These are phyloP conservation scores for Phylloscopus trochiloides DNA, from an alignment of 2,113 vertebrate genomes.

Conservation along the genomic window DNA sequence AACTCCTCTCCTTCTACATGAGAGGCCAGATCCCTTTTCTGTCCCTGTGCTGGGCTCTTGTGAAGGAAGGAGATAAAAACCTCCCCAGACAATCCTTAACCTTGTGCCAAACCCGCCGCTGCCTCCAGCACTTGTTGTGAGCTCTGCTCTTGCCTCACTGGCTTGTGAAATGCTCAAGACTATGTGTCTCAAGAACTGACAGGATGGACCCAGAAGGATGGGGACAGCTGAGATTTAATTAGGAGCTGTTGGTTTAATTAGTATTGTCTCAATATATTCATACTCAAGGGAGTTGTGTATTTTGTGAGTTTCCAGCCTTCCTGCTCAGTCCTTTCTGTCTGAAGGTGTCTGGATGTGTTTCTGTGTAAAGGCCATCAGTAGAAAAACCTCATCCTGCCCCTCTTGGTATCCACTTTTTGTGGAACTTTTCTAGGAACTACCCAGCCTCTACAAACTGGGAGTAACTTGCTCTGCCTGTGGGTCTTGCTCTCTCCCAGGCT, in stretches of 20 bases:
- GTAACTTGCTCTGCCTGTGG: not conserved
- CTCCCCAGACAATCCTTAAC: not conserved
- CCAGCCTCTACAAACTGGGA: not conserved
- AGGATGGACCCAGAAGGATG: not conserved
- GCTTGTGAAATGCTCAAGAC: not conserved
- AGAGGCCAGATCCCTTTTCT: not conserved
- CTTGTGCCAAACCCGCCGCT: fast-evolving
- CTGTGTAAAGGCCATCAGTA: not conserved
- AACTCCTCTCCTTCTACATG: not conserved
- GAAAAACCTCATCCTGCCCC: not conserved
- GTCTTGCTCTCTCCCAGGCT: not conserved
- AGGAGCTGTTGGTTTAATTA: conserved; percentile 51
- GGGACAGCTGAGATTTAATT: conserved; percentile 41
- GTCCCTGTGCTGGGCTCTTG: not conserved
- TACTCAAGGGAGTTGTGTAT: not conserved
- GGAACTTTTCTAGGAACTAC: not conserved
- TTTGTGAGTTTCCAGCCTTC: not conserved
- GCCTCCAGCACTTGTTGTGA: not conserved
- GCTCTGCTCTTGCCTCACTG: not conserved
- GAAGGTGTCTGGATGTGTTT: not conserved
- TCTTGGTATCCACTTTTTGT: not conserved
- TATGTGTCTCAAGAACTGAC: conserved; percentile 3
- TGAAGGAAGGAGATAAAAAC: not conserved
- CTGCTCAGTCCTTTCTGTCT: not conserved
- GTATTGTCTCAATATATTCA: not conserved